Evolutionary conservation across 2,888 invertebrate genomes (phyloP).

Genomic region (Coelopa pilipes): DNA sequence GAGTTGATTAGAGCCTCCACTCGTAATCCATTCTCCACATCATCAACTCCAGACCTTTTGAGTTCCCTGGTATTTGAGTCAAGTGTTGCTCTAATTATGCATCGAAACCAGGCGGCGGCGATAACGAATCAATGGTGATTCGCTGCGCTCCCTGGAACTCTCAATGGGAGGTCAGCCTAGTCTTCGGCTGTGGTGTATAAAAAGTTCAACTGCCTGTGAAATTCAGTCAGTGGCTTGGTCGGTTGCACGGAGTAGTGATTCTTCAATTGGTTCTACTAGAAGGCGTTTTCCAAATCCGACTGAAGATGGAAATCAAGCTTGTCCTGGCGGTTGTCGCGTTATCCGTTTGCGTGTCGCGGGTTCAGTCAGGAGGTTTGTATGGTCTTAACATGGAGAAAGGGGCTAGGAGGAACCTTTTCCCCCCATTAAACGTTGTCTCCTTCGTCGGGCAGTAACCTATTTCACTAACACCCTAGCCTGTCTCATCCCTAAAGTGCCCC

Average conservation of each 20-base stretch:
- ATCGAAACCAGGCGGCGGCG: background rate
- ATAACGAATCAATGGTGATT: slow-evolving; percentile 16
- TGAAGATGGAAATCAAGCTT: background rate
- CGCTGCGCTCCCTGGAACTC: slow-evolving; percentile 7
- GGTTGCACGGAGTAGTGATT: background rate
- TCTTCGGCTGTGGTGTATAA: slow-evolving; percentile 25
- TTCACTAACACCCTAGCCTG: slow-evolving; percentile 47
- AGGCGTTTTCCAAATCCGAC: no score
- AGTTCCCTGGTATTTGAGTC: slow-evolving; percentile 37
- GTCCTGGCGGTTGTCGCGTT: background rate
- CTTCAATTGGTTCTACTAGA: no score
- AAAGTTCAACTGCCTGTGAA: slow-evolving; percentile 19
- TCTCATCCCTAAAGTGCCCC: slow-evolving; percentile 50
- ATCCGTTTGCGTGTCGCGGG: slow-evolving; percentile 39
- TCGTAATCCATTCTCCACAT: no score
- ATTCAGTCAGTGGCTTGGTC: slow-evolving; percentile 25
- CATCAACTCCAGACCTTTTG: background rate
- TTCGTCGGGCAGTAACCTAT: no score
- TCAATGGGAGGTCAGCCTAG: slow-evolving; percentile 39
- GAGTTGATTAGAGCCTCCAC: background rate
- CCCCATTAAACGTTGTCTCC: no score
- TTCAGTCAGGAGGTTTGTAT: slow-evolving; percentile 45
- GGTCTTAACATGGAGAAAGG: background rate
- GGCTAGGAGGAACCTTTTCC: no score
- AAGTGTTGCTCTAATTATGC: slow-evolving; percentile 37